Evolutionary conservation across 2,797 vertebrate species (phyloP), one percentile per base, ranked within the genome.

Genomic region (Enteromius unitaeniatus): DNA sequence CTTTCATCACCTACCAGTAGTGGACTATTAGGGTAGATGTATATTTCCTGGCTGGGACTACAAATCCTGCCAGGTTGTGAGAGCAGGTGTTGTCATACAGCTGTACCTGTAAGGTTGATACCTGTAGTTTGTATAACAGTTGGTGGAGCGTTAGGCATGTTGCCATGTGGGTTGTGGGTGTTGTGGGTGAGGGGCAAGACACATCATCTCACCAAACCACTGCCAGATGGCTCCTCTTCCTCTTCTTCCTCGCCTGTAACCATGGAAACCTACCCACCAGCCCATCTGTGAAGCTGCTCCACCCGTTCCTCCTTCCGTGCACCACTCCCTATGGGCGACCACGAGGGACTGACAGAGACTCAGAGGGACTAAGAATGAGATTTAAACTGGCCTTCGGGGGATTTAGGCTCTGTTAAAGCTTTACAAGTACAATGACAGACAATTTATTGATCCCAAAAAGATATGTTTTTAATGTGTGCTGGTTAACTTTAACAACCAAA

Each of bases 231-330:
- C 86, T 90, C 83, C 84, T 90, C 83, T 85, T 86, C 83, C 42
- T 86, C 0, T 69, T 85, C 88, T 88, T 90, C 89, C 91, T 91
- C 75, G 85, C 87, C 34, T 83, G 85, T 91, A 88, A 84, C 86
- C 86, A 84, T 82, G 74, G 87, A 93, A 91, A 85, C 26, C 82
- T 78, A 84, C 90, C 90, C 86, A 87, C 76, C 49, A 89, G 78
- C 89, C 92, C 89, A 88, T 92, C 90, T 93, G 88, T 75, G 89
- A 6, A 58, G 42, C 80, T 49, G 82, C 82, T 85, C 86, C 86
- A 65, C 90, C 92, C 87, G 37, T 79, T 87, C 79, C 80, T 88
- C 84, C 87, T 85, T 86, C 84, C 68, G 79, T 88, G 64, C 83
- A 4, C 19, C 31, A 7, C 34, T 82, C 79, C 72, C 84, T 75